A percentile compares a stretch with the other conserved stretches of the same genome.
Conservation (phyloP, 2,888 invertebrate species). For the Eretmocerus hayati region DNA sequence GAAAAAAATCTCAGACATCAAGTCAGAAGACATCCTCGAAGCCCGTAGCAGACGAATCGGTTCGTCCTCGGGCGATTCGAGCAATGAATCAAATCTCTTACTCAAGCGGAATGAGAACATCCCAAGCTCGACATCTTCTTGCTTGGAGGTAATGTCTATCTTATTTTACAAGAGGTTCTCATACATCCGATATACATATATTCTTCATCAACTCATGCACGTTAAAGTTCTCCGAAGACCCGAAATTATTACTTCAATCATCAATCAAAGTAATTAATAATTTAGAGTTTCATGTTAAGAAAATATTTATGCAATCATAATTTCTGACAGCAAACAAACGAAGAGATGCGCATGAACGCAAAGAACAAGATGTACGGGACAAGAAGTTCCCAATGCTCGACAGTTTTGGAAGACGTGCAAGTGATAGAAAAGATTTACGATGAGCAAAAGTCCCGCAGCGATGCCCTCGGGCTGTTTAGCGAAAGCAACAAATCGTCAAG, state of each 20-base stretch:
- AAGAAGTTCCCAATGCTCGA: slow-evolving; percentile 7
- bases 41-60: slow-evolving; percentile 29
- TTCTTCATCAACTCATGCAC: too few species aligned
- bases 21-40: slow-evolving; percentile 39
- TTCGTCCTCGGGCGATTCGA: neutral
- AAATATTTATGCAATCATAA: too few species aligned
- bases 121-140: slow-evolving; percentile 6
- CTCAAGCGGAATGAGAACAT: slow-evolving; percentile 3
- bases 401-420: slow-evolving; percentile 6
- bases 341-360: slow-evolving; percentile 24
- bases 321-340: slow-evolving; percentile 10
- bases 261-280: too few species aligned
- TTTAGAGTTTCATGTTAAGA: too few species aligned
- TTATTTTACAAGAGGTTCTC: too few species aligned
- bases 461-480: neutral
- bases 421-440: slow-evolving; percentile 22
- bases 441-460: neutral
- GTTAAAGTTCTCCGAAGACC: too few species aligned
- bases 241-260: too few species aligned
- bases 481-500: slow-evolving; percentile 8
- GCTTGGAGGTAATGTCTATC: slow-evolving; percentile 5
- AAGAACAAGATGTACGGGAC: slow-evolving; percentile 25
- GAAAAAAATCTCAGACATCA: slow-evolving; percentile 37
- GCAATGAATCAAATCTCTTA: neutral
- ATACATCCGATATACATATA: too few species aligned